Conservation (phyloP, 1,140 invertebrate genomes). For the Chironomus striatipennis region DNA sequence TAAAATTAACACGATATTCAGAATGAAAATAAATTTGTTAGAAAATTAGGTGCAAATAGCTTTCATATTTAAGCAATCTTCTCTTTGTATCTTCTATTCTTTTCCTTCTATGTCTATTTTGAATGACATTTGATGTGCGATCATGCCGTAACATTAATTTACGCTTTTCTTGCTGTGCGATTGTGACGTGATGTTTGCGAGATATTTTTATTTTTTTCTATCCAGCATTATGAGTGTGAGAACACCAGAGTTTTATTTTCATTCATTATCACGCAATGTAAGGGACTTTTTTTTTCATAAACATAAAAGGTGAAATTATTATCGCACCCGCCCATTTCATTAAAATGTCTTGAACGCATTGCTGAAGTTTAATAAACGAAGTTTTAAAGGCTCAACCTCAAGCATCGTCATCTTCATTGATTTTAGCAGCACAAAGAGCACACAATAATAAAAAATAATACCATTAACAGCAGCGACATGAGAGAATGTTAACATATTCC, state of each 20-base stretch:
- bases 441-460: too few species aligned
- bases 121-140: constrained; percentile 7
- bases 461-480: not conserved
- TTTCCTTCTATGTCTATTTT: not conserved
- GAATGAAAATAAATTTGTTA: too few species aligned
- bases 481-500: constrained; percentile 1
- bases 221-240: not conserved
- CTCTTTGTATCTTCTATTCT: not conserved
- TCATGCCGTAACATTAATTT: not conserved
- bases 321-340: constrained; percentile 14
- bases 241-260: not conserved
- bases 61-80: constrained; percentile 1
- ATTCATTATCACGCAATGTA: constrained; percentile 4
- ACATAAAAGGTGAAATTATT: not conserved
- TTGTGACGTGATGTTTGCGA: too few species aligned
- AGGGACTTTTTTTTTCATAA: not conserved
- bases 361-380: not conserved
- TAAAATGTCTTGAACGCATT: not conserved
- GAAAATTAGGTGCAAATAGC: not conserved
- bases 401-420: not conserved
- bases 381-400: not conserved
- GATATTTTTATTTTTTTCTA: too few species aligned
- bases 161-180: not conserved
- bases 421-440: not conserved
- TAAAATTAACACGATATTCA: too few species aligned